A percentile compares a stretch with the other conserved stretches of the same genome.
phyloP scores from a whole-genome alignment of 1,140 invertebrate species.

The Homalodisca vitripennis region DNA sequence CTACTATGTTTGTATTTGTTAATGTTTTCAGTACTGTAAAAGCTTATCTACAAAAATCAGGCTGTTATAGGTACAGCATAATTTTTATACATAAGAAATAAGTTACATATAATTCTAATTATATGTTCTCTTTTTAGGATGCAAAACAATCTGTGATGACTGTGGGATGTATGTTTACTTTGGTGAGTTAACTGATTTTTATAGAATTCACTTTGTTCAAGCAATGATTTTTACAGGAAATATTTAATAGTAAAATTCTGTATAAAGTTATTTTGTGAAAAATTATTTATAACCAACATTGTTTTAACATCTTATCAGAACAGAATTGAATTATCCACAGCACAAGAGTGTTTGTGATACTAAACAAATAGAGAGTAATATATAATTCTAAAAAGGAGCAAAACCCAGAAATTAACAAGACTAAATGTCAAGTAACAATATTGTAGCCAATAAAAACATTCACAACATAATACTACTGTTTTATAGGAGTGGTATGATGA shows the following conservation, averaged over 20 bases:
- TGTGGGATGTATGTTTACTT: conserved; percentile 38
- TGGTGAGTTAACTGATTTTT: conserved; percentile 47
- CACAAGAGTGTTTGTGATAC: not conserved
- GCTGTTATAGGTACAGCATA: not conserved
- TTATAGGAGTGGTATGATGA: conserved; percentile 48
- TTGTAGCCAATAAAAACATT: too few species aligned
- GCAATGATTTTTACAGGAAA: too few species aligned
- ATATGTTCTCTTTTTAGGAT: conserved; percentile 42
- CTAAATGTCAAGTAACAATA: too few species aligned
- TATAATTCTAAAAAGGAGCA: too few species aligned
- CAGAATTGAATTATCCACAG: not conserved
- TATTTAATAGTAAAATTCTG: too few species aligned
- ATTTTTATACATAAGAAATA: not conserved
- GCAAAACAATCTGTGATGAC: conserved; percentile 41
- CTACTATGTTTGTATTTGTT: not conserved
- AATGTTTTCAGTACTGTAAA: not conserved
- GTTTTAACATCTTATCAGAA: not conserved
- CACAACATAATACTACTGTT: conserved; percentile 29
- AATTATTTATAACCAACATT: not conserved
- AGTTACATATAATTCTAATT: not conserved
- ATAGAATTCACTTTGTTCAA: not conserved
- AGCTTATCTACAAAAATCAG: not conserved
- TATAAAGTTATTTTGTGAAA: too few species aligned
- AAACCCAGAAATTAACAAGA: too few species aligned
- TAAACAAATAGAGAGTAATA: not conserved